phyloP scores from a whole-genome alignment of 2,888 invertebrate species.

The Xestia ashworthii region DNA sequence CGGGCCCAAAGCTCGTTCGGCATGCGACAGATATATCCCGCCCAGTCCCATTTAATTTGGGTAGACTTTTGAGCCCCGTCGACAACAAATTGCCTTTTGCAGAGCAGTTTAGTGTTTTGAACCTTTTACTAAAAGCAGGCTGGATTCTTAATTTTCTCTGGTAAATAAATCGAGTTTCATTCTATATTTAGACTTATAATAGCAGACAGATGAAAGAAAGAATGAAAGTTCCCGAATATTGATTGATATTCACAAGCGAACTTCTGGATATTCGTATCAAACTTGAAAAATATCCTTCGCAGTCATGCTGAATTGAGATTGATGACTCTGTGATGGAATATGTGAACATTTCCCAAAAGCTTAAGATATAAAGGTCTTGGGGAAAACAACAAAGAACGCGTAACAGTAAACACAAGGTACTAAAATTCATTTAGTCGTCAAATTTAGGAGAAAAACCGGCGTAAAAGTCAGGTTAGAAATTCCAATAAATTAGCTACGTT shows the following conservation, averaged over 20 bases:
- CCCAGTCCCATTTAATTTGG: no score
- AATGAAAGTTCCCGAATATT: background rate
- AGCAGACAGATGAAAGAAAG: background rate
- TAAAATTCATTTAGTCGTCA: slow-evolving; percentile 18
- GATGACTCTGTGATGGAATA: background rate
- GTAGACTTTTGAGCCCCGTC: no score
- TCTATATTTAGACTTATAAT: background rate
- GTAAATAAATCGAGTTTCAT: background rate
- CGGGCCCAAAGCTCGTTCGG: no score
- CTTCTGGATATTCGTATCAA: background rate
- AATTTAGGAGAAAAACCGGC: slow-evolving; percentile 25
- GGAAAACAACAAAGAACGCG: background rate
- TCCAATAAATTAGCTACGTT: slow-evolving; percentile 55
- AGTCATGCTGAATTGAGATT: slow-evolving; percentile 13
- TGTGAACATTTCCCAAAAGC: background rate
- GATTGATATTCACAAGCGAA: slow-evolving; percentile 1
- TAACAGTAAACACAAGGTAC: slow-evolving; percentile 9
- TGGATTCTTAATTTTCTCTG: background rate
- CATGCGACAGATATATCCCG: no score
- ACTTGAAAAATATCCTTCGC: background rate
- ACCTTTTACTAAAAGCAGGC: background rate
- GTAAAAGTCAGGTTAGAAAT: slow-evolving; percentile 15
- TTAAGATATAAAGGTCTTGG: background rate
- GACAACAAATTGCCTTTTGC: no score
- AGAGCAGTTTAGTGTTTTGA: no score